phyloP scores from a whole-genome alignment of 2,888 invertebrate genomes.

The Cremastobaeus sp. region DNA sequence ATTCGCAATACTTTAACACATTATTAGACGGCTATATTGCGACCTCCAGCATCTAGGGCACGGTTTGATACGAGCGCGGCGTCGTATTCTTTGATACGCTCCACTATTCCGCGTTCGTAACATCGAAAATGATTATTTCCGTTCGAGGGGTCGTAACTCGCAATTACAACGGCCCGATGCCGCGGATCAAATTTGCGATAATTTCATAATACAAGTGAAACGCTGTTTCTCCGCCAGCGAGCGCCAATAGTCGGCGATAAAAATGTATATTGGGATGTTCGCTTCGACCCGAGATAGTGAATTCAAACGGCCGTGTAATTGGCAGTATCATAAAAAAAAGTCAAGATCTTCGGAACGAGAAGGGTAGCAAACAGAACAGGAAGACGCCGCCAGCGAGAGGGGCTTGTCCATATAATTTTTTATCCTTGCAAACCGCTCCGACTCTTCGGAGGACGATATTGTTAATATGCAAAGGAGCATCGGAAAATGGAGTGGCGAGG shows the following conservation, averaged over 20 bases:
- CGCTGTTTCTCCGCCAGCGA: constrained; percentile 34
- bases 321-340: constrained; percentile 78
- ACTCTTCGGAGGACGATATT: constrained; percentile 75
- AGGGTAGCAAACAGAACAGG: constrained; percentile 61
- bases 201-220: constrained; percentile 50
- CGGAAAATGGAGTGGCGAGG: constrained; percentile 76
- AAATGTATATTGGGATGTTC: constrained; percentile 75
- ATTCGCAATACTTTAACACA: constrained; percentile 7
- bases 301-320: constrained; percentile 79
- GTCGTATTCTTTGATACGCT: background rate
- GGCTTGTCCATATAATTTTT: constrained; percentile 75
- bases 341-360: constrained; percentile 64
- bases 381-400: constrained; percentile 59
- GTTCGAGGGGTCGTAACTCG: constrained; percentile 20
- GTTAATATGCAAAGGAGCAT: constrained; percentile 79
- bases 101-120: background rate
- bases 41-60: background rate
- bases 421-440: constrained; percentile 69
- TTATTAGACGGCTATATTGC: constrained; percentile 18
- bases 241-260: constrained; percentile 60
- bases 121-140: constrained; percentile 13
- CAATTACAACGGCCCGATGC: constrained; percentile 35
- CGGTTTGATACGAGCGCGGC: too few species aligned
- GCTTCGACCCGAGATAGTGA: constrained; percentile 74
- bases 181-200: constrained; percentile 43